These are phyloP conservation scores for Suncus etruscus DNA, from an alignment of 2,113 vertebrate genomes.

Conservation along the genomic window DNA sequence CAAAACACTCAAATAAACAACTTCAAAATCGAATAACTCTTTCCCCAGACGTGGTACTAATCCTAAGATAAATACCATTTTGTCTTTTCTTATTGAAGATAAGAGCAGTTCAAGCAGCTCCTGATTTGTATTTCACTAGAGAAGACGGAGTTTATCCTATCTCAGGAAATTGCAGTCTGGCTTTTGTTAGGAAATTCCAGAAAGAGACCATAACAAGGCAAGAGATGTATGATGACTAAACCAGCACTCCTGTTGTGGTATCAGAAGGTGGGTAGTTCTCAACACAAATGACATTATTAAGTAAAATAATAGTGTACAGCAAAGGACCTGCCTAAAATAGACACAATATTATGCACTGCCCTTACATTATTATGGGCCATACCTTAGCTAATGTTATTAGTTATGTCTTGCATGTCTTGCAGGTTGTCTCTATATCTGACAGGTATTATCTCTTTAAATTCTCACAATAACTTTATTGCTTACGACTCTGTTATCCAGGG, in stretches of 20 bases:
- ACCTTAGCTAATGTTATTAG: no score
- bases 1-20: neutral
- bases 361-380: neutral
- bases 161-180: neutral
- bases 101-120: conserved; percentile 6
- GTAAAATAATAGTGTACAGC: neutral
- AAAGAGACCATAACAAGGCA: neutral
- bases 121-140: neutral
- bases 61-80: conserved; percentile 15
- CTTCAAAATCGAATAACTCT: neutral
- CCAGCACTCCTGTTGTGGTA: neutral
- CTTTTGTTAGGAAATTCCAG: conserved; percentile 36
- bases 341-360: neutral
- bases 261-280: neutral
- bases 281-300: neutral
- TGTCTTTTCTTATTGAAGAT: neutral
- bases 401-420: neutral
- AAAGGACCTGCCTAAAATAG: neutral
- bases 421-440: neutral
- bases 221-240: neutral
- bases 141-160: neutral
- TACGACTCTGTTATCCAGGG: neutral
- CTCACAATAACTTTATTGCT: neutral
- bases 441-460: neutral
- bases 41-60: neutral